These are phyloP conservation scores for Cryptocephalus primarius DNA, from an alignment of 2,888 invertebrate species.

Conservation along the genomic window DNA sequence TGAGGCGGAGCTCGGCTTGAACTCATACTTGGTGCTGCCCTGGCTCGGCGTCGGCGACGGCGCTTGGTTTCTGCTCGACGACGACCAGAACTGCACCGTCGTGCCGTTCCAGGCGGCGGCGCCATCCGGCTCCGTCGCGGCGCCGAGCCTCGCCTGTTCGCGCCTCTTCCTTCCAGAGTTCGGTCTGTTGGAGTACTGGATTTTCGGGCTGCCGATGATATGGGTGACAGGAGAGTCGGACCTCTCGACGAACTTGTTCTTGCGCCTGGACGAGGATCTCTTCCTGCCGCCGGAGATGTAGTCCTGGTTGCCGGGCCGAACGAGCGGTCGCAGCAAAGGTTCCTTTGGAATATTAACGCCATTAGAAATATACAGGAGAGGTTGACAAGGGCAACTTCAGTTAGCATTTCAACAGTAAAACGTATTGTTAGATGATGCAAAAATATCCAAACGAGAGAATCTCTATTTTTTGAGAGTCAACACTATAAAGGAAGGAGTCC, in stretches of 20 bases:
- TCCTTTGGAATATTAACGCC: constrained; percentile 25
- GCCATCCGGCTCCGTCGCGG: constrained; percentile 9
- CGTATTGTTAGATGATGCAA: too few relatives aligned
- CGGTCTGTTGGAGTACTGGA: constrained; percentile 47
- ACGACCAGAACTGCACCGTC: constrained; percentile 54
- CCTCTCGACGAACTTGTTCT: constrained; percentile 51
- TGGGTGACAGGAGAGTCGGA: constrained; percentile 59
- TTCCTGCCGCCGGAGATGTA: constrained; percentile 56
- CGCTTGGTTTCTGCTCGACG: constrained; percentile 38
- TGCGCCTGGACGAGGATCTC: constrained; percentile 53
- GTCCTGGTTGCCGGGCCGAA: constrained; percentile 61
- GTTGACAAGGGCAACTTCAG: too few relatives aligned
- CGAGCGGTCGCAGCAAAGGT: constrained; percentile 50
- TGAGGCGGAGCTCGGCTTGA: constrained; percentile 62
- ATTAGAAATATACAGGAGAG: too few relatives aligned
- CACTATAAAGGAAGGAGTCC: too few relatives aligned
- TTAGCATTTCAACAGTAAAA: too few relatives aligned
- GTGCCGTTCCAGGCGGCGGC: constrained; percentile 52
- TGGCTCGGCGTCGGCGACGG: constrained; percentile 47
- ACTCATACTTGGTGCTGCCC: constrained; percentile 40
- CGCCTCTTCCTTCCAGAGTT: constrained; percentile 35
- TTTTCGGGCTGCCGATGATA: constrained; percentile 48
- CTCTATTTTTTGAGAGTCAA: too few relatives aligned
- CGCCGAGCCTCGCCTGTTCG: constrained; percentile 42
- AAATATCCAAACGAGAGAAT: too few relatives aligned